Conservation (phyloP, 2,797 vertebrate species). For the Eurystomus glaucurus region DNA sequence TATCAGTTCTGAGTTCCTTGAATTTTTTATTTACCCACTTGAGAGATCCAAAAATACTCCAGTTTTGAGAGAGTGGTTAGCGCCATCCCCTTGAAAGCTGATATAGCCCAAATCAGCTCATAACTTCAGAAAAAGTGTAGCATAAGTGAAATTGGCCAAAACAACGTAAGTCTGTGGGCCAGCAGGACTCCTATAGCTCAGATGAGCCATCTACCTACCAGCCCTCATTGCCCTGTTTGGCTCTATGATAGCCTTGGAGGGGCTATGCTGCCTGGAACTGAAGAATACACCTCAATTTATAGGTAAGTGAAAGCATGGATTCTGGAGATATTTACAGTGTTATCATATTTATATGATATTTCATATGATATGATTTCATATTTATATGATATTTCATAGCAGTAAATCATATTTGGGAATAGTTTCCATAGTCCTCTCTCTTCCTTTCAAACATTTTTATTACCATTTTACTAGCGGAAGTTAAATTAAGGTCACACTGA, state of each 20-base stretch:
- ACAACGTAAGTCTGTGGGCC: not conserved
- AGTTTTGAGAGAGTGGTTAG: not conserved
- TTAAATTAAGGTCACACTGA: slow-evolving; percentile 9
- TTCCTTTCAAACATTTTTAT: not conserved
- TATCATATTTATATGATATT: not conserved
- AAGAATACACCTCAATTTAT: not conserved
- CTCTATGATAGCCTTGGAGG: not conserved
- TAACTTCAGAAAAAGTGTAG: not conserved
- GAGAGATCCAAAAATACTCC: not conserved
- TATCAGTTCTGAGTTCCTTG: not conserved
- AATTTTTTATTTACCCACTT: not conserved
- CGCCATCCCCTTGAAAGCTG: not conserved
- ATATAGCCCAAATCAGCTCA: not conserved
- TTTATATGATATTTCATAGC: too few species aligned
- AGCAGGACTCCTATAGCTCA: not conserved
- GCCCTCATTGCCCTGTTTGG: not conserved
- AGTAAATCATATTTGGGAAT: too few species aligned
- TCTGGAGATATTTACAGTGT: not conserved
- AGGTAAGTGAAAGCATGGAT: not conserved
- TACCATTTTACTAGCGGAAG: not conserved
- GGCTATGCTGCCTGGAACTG: not conserved
- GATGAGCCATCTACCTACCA: not conserved
- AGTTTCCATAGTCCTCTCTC: not conserved
- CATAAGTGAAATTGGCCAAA: not conserved
- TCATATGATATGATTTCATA: too few species aligned